Base-by-base conservation (phyloP, 1,140 invertebrate species). In the Vanessa atalanta region DNA sequence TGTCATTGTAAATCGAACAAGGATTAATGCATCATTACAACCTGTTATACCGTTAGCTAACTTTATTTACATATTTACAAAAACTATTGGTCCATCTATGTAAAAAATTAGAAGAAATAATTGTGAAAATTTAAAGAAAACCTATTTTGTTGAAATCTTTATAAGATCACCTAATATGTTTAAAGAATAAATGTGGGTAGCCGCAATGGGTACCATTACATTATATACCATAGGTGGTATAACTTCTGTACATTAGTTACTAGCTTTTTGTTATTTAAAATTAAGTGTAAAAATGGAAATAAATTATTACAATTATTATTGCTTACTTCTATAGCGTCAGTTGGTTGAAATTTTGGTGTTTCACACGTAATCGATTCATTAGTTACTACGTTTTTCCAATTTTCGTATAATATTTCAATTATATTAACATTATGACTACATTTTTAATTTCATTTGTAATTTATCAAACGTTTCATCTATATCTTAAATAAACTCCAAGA, bases 21-120 rank as follows among this genome's bases (percentile, higher is more conserved):
- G 66, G 72, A 63, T 73, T 68, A 73, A 64, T 61, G 68, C 70
- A n/a, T 53, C 51, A 71, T 78, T 85, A 87, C 82, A 87, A 88
- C 87, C 86, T 86, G 84, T 85, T 83, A 81, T 80, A 86, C 82
- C 80, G 79, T 79, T 86, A 74, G 72, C 82, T 86, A 84, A 83
- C 48, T 61, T 48, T 91, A 91, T 92, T 82, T 92, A 91, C 89
- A 92, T 90, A 91, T 91, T 76, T 92, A 92, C 89, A 92, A 79
- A 86, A 80, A 76, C 87, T 87, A 85, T 92, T 92, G 90, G 90
- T 92, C 90, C 90, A 82, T 91, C 90, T 91, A 92, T 88, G 73
- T 85, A 83, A 79, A 80, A 83, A 81, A 65, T 53, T 37, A 31
- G 26, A 47, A 71, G 55, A 13, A 13, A 50, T 31, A 47, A 75